Evolutionary conservation across 2,888 invertebrate genomes (phyloP).

Genomic region (Endotricha flammealis): DNA sequence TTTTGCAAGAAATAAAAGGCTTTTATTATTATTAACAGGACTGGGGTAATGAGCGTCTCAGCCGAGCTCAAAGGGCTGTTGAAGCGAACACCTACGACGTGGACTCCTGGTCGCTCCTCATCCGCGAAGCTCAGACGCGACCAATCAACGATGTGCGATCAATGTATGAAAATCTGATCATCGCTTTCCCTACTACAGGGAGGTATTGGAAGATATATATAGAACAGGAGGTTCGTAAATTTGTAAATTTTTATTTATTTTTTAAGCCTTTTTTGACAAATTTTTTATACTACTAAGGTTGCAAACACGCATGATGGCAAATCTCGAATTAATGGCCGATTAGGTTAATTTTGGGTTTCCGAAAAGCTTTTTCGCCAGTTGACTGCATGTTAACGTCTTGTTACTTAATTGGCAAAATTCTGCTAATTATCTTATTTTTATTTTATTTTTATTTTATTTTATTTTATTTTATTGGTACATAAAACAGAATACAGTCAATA

Average conservation of each 20-base stretch:
- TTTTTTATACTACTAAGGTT: neutral
- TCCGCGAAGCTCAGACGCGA: conserved; percentile 94
- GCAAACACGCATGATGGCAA: neutral
- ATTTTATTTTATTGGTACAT: too few species aligned
- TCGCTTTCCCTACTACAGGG: conserved; percentile 96
- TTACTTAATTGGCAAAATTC: too few species aligned
- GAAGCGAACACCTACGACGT: conserved; percentile 95
- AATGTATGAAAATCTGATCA: conserved; percentile 95
- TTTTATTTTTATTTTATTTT: too few species aligned
- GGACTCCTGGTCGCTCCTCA: conserved; percentile 98
- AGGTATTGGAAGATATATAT: conserved; percentile 99
- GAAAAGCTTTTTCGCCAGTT: too few species aligned
- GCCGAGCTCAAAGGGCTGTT: conserved; percentile 89
- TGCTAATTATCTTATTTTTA: too few species aligned
- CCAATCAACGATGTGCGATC: conserved; percentile 93
- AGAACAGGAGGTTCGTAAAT: conserved; percentile 92
- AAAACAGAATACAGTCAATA: too few species aligned
- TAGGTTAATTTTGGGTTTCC: too few species aligned
- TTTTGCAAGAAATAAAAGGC: neutral
- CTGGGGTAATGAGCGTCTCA: conserved; percentile 92
- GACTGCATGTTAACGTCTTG: too few species aligned
- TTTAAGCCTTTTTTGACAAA: too few species aligned
- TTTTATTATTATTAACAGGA: conserved; percentile 74
- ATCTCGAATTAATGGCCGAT: too few species aligned
- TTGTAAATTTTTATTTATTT: too few species aligned